Base-by-base conservation (phyloP, 2,797 vertebrate genomes). In the Arrhamphus sclerolepis region DNA sequence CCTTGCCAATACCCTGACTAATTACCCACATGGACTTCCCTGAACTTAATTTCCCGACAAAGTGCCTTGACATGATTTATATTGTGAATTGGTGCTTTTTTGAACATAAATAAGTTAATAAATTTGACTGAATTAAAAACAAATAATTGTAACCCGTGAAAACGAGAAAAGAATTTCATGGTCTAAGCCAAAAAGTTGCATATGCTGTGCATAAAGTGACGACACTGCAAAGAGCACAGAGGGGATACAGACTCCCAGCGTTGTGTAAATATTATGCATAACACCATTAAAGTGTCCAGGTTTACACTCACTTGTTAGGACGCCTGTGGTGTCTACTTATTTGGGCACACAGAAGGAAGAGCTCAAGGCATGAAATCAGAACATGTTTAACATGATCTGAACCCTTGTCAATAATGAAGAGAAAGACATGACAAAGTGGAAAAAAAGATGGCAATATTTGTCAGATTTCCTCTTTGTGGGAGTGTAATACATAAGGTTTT, bases 261-360 rank as follows among this genome's bases (percentile, higher is more conserved):
- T 6, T 3, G 24, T 48, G 53, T 62, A 65, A 62, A 66, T 51
- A 62, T 56, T 50, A 44, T 8, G 42, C 46, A 65, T 0, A 34
- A 13, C 26, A 52, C 26, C 31, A 34, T 10, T 34, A 34, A 34
- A 34, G 31, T 34, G 31, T 34, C 31, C 31, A 34, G 9, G 8
- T 10, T 11, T 31, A 56, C 56, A 67, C 16, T 8, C 16, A 2
- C 38, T 18, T 18, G 29, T 48, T 29, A 9, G 16, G 21, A 16
- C 19, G 49, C 38, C 21, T 62, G 40, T 28, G 26, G 4, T 49
- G 20, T 53, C 7, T 75, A 72, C 78, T 77, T 82, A 83, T 87
- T 66, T 75, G 66, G 82, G 13, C 66, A 70, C 31, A 66, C 5
- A 61, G 19, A 59, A n/a, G 40, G 24, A 42, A 43, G 44, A 7